These are phyloP conservation scores for Orthosia gothica DNA, from an alignment of 2,888 invertebrate species.

Conservation along the genomic window DNA sequence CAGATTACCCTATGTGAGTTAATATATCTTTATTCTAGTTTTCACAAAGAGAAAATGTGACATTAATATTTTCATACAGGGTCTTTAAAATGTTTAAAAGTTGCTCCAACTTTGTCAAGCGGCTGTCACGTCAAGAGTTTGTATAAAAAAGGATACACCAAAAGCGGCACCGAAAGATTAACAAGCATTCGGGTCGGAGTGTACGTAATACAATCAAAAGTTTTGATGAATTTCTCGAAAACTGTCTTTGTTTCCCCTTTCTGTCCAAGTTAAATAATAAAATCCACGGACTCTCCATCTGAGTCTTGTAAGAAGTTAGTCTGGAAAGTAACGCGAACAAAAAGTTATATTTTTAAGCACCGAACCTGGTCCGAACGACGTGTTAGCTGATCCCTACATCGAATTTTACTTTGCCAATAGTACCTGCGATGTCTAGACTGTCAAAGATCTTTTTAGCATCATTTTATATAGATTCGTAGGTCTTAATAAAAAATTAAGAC, in stretches of 20 bases:
- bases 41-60: not conserved
- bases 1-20: not conserved
- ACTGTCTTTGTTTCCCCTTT: slow-evolving; percentile 89
- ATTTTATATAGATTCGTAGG: slow-evolving; percentile 10
- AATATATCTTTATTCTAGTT: not conserved
- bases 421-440: slow-evolving; percentile 57
- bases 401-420: slow-evolving; percentile 55
- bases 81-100: slow-evolving; percentile 27
- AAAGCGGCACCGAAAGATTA: slow-evolving; percentile 82
- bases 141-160: slow-evolving; percentile 72
- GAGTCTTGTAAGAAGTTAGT: slow-evolving; percentile 75
- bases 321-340: slow-evolving; percentile 66
- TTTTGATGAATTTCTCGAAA: slow-evolving; percentile 90
- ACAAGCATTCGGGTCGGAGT: slow-evolving; percentile 81
- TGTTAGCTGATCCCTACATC: slow-evolving; percentile 51
- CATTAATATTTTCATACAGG: slow-evolving; percentile 24
- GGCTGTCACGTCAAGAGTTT: slow-evolving; percentile 69
- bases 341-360: slow-evolving; percentile 60
- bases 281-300: slow-evolving; percentile 80
- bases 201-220: slow-evolving; percentile 90
- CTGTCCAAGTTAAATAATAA: slow-evolving; percentile 87
- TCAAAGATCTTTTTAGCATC: slow-evolving; percentile 46
- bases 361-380: slow-evolving; percentile 49
- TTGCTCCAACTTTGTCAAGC: slow-evolving; percentile 64
- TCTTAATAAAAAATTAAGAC: slow-evolving; percentile 22